Evolutionary conservation across 2,113 vertebrate genomes (phyloP).

Genomic region (Cynoglossus semilaevis): DNA sequence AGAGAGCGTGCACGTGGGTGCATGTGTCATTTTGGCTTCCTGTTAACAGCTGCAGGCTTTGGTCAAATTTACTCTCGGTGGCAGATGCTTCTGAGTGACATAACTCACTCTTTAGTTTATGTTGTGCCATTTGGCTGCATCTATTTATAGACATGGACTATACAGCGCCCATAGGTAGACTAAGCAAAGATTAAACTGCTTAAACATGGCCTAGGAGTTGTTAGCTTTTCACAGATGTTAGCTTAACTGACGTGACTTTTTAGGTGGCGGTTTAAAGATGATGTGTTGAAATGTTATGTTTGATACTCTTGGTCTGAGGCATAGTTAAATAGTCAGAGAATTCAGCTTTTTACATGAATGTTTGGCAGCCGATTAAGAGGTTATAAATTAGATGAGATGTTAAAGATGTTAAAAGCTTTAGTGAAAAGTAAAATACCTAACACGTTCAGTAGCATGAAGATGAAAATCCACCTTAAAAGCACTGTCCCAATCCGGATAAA

Average conservation of each 20-base stretch:
- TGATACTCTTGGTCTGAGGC: no score
- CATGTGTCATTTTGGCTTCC: constrained; percentile 70
- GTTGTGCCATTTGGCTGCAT: constrained; percentile 62
- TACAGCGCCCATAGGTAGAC: constrained; percentile 54
- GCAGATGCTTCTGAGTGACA: constrained; percentile 73
- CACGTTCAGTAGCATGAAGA: no score
- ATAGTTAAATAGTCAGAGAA: no score
- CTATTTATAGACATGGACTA: constrained; percentile 61
- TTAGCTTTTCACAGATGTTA: constrained; percentile 14
- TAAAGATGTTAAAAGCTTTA: no score
- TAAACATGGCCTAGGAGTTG: constrained; percentile 39
- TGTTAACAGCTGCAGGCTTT: constrained; percentile 75
- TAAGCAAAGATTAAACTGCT: constrained; percentile 41
- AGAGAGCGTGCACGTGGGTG: constrained; percentile 38
- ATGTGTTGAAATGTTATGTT: no score
- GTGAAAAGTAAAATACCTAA: no score
- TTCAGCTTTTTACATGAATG: no score
- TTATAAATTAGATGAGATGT: no score
- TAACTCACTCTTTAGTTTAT: constrained; percentile 62
- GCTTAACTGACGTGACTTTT: no score
- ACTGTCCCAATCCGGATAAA: constrained; percentile 38
- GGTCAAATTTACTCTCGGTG: constrained; percentile 67
- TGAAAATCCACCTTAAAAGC: constrained; percentile 46
- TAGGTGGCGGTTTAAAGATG: no score
- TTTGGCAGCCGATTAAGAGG: no score